Conservation (phyloP, 2,113 vertebrate genomes). For the Limnothrissa miodon region DNA sequence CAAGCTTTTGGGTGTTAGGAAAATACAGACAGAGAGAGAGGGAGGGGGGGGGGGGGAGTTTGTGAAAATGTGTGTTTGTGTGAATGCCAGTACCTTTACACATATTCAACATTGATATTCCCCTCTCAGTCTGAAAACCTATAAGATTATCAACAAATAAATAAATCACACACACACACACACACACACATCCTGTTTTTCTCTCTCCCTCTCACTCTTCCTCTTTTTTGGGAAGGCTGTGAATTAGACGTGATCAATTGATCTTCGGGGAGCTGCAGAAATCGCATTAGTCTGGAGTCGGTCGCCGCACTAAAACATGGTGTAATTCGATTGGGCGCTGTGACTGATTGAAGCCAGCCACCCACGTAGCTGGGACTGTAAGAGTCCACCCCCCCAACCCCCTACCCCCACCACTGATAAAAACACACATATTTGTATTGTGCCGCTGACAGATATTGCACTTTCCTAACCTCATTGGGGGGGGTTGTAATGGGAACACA, state of each 20-base stretch:
- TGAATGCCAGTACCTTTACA: not conserved
- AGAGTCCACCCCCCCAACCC: not conserved
- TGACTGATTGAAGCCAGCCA: constrained; percentile 97
- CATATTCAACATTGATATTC: constrained; percentile 46
- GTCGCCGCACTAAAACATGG: constrained; percentile 96
- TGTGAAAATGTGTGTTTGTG: not conserved
- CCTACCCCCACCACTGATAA: constrained; percentile 79
- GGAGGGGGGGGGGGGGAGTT: not conserved
- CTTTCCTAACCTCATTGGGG: constrained; percentile 92
- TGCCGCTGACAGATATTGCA: constrained; percentile 98
- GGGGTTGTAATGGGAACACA: constrained; percentile 85
- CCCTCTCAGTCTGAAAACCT: constrained; percentile 55
- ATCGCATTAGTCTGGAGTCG: constrained; percentile 99
- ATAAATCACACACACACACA: constrained; percentile 27
- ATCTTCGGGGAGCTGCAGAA: constrained; percentile 96
- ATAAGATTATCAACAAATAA: constrained; percentile 47
- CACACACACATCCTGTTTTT: not conserved
- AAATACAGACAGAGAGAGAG: not conserved
- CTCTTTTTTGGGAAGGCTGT: constrained; percentile 70
- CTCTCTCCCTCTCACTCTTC: constrained; percentile 23
- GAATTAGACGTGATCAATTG: constrained; percentile 99
- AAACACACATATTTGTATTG: constrained; percentile 96
- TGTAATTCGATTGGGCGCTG: constrained; percentile 94
- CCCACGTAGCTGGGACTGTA: constrained; percentile 74
- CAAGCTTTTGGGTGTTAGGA: constrained; percentile 12